Conservation (phyloP, 2,888 invertebrate species). For the Mamestra brassicae region DNA sequence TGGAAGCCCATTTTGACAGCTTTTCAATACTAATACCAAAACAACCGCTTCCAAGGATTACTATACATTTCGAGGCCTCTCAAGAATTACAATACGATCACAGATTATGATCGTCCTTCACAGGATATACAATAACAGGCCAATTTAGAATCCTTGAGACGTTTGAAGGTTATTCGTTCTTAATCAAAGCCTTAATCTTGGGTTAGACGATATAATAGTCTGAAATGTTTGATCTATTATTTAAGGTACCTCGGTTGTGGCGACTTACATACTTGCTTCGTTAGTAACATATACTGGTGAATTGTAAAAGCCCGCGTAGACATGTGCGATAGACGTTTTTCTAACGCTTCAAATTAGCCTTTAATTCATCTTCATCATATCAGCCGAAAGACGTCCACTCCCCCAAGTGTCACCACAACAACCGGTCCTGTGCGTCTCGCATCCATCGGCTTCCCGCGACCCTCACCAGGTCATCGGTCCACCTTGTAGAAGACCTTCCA, state of each 20-base stretch:
- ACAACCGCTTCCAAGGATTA: conserved; percentile 23
- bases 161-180: conserved; percentile 28
- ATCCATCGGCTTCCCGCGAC: no score
- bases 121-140: conserved; percentile 30
- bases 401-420: no score
- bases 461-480: no score
- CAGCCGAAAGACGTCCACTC: no score
- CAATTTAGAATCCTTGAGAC: conserved; percentile 21
- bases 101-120: conserved; percentile 46
- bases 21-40: conserved; percentile 22
- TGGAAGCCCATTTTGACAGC: not conserved
- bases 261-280: not conserved
- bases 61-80: conserved; percentile 32
- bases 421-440: no score
- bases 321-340: not conserved
- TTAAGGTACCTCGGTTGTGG: not conserved
- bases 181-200: conserved; percentile 12
- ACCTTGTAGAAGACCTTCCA: no score
- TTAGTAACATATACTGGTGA: not conserved
- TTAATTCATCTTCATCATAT: no score
- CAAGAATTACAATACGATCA: conserved; percentile 27
- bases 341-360: no score
- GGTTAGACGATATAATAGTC: not conserved
- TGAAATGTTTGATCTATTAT: conserved; percentile 4
- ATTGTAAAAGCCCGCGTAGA: not conserved